A percentile compares a stretch with the other conserved stretches of the same genome.
These are phyloP conservation scores for Ficedula albicollis DNA, from an alignment of 2,797 vertebrate genomes.

Conservation along the genomic window DNA sequence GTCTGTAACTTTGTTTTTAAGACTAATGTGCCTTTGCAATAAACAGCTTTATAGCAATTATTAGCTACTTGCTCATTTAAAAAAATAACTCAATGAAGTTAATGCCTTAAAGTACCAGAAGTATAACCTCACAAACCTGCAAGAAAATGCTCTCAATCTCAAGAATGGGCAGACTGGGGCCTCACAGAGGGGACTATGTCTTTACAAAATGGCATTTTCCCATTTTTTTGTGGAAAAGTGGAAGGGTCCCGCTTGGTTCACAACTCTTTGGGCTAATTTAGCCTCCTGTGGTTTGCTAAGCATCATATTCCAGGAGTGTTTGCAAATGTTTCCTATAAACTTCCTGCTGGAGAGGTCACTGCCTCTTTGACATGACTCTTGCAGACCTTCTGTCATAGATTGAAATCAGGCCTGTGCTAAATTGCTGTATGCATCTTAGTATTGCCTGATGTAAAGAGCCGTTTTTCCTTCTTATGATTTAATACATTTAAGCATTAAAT, in stretches of 20 bases:
- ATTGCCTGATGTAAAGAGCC: neutral
- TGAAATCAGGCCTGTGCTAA: neutral
- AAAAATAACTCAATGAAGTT: too few species aligned
- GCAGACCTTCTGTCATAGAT: neutral
- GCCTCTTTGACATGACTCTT: neutral
- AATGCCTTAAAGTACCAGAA: too few species aligned
- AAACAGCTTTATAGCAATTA: too few species aligned
- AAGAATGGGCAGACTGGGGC: fast-evolving
- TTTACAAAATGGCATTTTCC: neutral
- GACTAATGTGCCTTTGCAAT: too few species aligned
- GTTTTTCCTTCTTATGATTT: neutral
- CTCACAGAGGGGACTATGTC: fast-evolving
- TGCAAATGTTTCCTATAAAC: neutral
- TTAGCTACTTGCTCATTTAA: too few species aligned
- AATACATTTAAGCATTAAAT: neutral
- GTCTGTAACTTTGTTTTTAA: too few species aligned
- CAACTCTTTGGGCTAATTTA: neutral
- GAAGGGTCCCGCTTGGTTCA: neutral
- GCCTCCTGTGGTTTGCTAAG: neutral
- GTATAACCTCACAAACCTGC: neutral
- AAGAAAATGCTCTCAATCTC: neutral
- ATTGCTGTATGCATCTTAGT: neutral
- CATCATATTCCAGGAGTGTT: neutral
- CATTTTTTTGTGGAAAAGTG: neutral
- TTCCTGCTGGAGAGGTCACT: neutral